phyloP scores from a whole-genome alignment of 2,113 vertebrate genomes.

The Ceyx margarethae region DNA sequence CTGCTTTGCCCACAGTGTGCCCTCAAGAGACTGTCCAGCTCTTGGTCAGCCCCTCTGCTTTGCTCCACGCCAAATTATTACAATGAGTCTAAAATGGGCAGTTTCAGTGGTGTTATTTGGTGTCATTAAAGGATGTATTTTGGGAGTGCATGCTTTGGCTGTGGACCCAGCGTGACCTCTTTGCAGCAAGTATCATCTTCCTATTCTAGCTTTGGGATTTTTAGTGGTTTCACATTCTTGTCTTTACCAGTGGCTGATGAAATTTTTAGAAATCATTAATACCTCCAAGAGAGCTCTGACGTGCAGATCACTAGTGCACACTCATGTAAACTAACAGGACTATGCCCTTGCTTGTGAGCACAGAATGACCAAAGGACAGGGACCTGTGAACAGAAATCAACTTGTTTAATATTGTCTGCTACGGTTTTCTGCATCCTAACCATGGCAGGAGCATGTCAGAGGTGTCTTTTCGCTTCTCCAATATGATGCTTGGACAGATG shows the following conservation, averaged over 20 bases:
- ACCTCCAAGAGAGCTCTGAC: not conserved
- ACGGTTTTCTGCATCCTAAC: not conserved
- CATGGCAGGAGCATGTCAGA: not conserved
- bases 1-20: not conserved
- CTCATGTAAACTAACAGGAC: not conserved
- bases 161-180: not conserved
- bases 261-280: not conserved
- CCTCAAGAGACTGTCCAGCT: not conserved
- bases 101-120: not conserved
- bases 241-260: not conserved
- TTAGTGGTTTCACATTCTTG: not conserved
- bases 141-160: not conserved
- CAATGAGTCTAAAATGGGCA: not conserved
- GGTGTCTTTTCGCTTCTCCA: not conserved
- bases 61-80: not conserved
- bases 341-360: not conserved
- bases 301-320: not conserved
- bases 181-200: not conserved
- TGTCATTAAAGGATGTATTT: not conserved
- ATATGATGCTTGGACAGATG: not conserved
- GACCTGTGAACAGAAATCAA: not conserved
- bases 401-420: not conserved
- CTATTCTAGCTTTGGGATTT: not conserved
- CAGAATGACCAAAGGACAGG: not conserved
- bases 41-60: not conserved